Percentiles rank a stretch among this genome's conserved stretches.
Conservation (phyloP, 2,797 vertebrate species). For the Psittacula derbiana region DNA sequence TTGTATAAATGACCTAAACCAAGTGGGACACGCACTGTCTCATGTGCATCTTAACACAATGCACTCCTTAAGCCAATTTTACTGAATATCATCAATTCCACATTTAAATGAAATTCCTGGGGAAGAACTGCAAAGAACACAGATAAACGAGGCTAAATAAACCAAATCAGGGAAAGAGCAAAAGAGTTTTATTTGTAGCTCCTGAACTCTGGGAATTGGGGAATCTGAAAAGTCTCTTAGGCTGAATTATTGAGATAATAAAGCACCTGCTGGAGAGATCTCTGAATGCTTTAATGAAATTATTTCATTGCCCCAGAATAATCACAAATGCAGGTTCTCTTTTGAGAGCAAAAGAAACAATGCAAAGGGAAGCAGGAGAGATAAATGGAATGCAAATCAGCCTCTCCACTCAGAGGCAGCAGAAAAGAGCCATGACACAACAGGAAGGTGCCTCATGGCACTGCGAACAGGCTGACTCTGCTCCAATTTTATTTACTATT, state of each 20-base stretch:
- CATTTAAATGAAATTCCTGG: conserved; percentile 57
- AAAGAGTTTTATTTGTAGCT: conserved; percentile 68
- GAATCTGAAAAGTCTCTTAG: conserved; percentile 50
- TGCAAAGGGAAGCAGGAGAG: neutral
- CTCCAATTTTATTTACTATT: neutral
- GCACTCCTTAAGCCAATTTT: neutral
- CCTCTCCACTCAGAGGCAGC: neutral
- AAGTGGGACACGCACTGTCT: neutral
- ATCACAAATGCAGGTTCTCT: conserved; percentile 47
- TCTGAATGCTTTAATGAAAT: conserved; percentile 49
- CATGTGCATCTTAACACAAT: conserved; percentile 13
- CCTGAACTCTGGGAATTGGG: conserved; percentile 62
- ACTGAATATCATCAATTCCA: conserved; percentile 9
- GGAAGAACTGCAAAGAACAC: conserved; percentile 51
- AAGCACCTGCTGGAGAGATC: conserved; percentile 63
- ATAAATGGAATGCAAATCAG: conserved; percentile 46
- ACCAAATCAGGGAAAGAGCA: conserved; percentile 38
- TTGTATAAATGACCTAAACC: conserved; percentile 37
- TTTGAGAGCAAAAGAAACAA: conserved; percentile 36
- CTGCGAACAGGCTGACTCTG: neutral
- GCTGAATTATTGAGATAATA: conserved; percentile 67
- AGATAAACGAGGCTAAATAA: conserved; percentile 61
- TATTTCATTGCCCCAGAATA: conserved; percentile 56
- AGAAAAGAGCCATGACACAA: neutral
- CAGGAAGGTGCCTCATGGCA: neutral